A percentile compares a stretch with the other conserved stretches of the same genome.
These are phyloP conservation scores for Hemicrepidius hirtus DNA, from an alignment of 2,888 invertebrate genomes.

Conservation along the genomic window DNA sequence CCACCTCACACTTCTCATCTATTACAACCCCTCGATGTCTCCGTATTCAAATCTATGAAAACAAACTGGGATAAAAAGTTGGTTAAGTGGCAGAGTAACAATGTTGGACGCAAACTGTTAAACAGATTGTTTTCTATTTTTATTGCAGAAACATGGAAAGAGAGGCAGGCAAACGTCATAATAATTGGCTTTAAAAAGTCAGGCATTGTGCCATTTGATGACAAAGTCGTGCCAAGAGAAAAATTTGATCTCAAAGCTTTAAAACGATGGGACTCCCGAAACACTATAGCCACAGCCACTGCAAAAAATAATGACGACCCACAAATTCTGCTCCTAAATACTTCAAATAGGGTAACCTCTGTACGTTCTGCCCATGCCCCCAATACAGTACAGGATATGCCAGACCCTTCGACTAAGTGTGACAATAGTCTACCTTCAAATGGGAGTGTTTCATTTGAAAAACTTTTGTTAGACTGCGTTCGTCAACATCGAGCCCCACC, in stretches of 20 bases:
- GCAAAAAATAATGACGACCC: not conserved
- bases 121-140: slow-evolving; percentile 14
- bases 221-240: not conserved
- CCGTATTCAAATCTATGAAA: slow-evolving; percentile 58
- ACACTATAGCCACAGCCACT: not conserved
- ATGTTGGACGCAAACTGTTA: slow-evolving; percentile 15
- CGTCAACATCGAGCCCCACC: not conserved
- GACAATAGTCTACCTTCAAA: not conserved
- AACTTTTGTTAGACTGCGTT: not conserved
- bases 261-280: not conserved
- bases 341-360: not conserved
- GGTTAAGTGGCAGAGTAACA: slow-evolving; percentile 22
- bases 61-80: slow-evolving; percentile 15
- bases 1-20: slow-evolving; percentile 61
- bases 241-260: not conserved
- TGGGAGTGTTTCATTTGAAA: not conserved
- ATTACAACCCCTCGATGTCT: slow-evolving; percentile 58
- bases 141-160: not conserved
- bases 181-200: slow-evolving; percentile 6
- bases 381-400: not conserved
- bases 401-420: not conserved
- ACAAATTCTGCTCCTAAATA: not conserved
- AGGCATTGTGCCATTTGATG: slow-evolving; percentile 1
- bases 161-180: not conserved
- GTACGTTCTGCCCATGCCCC: not conserved